phyloP scores from a whole-genome alignment of 2,797 vertebrate species.

The Pangasius mekongensis region DNA sequence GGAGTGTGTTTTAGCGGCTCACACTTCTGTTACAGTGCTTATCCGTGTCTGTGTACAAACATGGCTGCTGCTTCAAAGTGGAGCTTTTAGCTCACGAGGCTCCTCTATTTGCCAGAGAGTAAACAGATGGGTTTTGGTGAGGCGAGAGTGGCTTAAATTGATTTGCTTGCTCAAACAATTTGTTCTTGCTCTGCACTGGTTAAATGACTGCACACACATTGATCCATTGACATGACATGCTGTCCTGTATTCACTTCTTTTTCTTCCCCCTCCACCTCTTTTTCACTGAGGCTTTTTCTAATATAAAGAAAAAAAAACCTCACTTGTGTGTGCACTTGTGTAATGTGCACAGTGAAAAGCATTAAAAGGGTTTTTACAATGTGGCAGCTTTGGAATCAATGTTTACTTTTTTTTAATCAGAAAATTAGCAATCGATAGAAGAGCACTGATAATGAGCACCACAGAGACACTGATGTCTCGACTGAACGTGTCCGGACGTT shows the following conservation, averaged over 20 bases:
- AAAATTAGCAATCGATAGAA: conserved; percentile 25
- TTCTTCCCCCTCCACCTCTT: background rate
- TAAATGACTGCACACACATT: conserved; percentile 74
- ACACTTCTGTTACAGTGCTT: conserved; percentile 68
- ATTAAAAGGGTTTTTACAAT: background rate
- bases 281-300: conserved; percentile 14
- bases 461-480: background rate
- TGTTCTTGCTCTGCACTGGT: conserved; percentile 73
- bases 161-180: conserved; percentile 78
- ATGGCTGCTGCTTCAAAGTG: conserved; percentile 52
- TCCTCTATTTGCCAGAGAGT: conserved; percentile 65
- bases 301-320: no score
- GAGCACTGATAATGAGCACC: background rate
- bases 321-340: background rate
- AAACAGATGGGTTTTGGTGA: conserved; percentile 71
- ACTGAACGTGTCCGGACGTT: background rate
- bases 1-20: conserved; percentile 61
- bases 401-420: conserved; percentile 4
- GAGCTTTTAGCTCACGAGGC: conserved; percentile 59
- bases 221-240: conserved; percentile 71
- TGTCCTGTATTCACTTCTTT: conserved; percentile 42
- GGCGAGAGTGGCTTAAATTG: conserved; percentile 69
- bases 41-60: conserved; percentile 59
- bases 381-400: background rate
- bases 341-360: background rate